Evolutionary conservation across 2,888 invertebrate species (phyloP), one percentile per base, ranked within the genome.

Genomic region (Hypercompe scribonia): DNA sequence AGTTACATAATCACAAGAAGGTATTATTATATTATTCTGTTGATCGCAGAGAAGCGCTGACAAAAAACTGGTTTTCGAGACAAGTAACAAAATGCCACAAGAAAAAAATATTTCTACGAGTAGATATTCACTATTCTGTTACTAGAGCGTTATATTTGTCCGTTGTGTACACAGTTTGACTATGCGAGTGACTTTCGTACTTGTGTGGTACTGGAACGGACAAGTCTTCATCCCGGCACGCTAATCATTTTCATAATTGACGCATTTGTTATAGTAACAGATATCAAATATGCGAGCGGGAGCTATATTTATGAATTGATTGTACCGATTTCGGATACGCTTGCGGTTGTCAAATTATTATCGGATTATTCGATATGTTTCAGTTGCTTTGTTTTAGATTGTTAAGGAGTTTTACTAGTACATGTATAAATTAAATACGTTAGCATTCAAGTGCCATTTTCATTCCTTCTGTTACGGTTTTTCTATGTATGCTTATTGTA

Each of bases 51-150:
- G 58, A 5, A 15, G 18, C 15, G 58, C 28, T 31, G 28, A 65
- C 39, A 65, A n/a, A 34, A 66, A 66, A 64, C 68, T 34, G 67
- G 68, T 72, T 68, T 64, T 50, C 31, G 63, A 72, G 46, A 68
- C 63, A 68, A 61, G 13, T 61, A 15, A 61, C 28, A 61, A 39
- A 71, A 50, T 63, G 67, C 39, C 34, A 63, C 63, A 67, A 72
- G 63, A 61, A 67, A 71, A n/a, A 21, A 34, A 31, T 39, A 31
- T 39, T 61, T 61, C 15, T 28, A 28, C 5, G 28, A 61, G 28
- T 61, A 58, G 58, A 28, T 61, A 61, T 61, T 28, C 15, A 61
- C 58, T 4, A 61, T 31, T 5, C 15, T 28, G 58, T 61, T 61
- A 61, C 58, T 61, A 61, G 58, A 15, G 28, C 31, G 15, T 13